Percentiles rank a stretch among this genome's conserved stretches.
Evolutionary conservation across 2,113 vertebrate genomes (phyloP).

Genomic region (Ptyas mucosa): DNA sequence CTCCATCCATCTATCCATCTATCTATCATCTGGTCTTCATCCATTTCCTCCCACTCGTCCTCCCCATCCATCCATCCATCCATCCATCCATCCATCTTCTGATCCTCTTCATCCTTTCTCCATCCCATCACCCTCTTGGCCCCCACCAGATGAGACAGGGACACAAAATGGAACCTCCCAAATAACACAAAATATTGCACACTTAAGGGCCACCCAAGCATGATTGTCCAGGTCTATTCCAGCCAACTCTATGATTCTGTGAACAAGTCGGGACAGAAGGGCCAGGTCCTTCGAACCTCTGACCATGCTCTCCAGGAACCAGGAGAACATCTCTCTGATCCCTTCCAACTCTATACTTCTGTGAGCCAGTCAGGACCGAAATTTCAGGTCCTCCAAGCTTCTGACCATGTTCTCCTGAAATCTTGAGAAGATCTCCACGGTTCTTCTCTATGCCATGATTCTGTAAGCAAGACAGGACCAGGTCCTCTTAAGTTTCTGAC

Average conservation of each 20-base stretch:
- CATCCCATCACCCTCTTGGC: background rate
- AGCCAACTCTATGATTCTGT: background rate
- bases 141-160: background rate
- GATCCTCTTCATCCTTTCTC: too few relatives aligned
- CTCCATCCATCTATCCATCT: too few relatives aligned
- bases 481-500: background rate
- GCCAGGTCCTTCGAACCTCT: too few relatives aligned
- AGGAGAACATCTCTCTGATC: accelerated
- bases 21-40: too few relatives aligned
- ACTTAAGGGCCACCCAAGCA: background rate
- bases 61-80: too few relatives aligned
- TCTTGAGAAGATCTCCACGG: too few relatives aligned
- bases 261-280: too few relatives aligned
- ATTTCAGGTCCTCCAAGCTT: background rate
- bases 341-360: background rate
- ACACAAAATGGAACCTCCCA: background rate
- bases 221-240: background rate
- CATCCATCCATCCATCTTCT: too few relatives aligned
- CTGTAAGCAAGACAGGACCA: background rate
- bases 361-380: background rate
- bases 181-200: background rate
- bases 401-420: too few relatives aligned
- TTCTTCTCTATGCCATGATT: too few relatives aligned
- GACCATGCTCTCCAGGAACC: too few relatives aligned
- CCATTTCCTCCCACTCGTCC: too few relatives aligned